phyloP scores from a whole-genome alignment of 2,797 vertebrate genomes.

The Oreochromis mossambicus region DNA sequence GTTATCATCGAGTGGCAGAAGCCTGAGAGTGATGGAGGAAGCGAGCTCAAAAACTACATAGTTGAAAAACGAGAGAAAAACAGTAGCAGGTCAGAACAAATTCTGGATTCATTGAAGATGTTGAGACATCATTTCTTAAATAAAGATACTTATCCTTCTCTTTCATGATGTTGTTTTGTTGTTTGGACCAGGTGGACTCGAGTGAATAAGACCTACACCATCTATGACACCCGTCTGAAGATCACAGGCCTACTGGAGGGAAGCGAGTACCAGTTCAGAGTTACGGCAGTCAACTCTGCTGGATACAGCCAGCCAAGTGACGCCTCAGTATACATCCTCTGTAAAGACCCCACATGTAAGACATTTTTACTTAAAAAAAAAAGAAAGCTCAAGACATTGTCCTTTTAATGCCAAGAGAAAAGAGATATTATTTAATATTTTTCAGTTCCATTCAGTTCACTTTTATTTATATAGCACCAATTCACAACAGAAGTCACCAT shows the following conservation, averaged over 20 bases:
- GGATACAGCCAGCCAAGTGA: slow-evolving; percentile 95
- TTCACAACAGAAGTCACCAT: neutral
- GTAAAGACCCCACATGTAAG: slow-evolving; percentile 97
- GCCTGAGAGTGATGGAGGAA: slow-evolving; percentile 94
- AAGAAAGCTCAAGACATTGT: neutral
- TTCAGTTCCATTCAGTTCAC: neutral
- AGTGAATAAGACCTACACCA: slow-evolving; percentile 91
- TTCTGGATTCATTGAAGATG: neutral
- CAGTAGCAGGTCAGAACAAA: slow-evolving; percentile 84
- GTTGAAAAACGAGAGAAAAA: slow-evolving; percentile 96
- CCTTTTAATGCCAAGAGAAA: neutral
- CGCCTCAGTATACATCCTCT: slow-evolving; percentile 87
- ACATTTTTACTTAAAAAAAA: neutral
- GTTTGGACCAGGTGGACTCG: slow-evolving; percentile 87
- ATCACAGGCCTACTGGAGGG: slow-evolving; percentile 91
- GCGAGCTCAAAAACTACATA: slow-evolving; percentile 92
- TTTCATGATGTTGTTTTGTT: neutral
- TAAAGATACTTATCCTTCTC: neutral
- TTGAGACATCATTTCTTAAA: neutral
- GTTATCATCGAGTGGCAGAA: slow-evolving; percentile 96
- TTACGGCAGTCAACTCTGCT: slow-evolving; percentile 92
- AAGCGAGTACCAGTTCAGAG: slow-evolving; percentile 95
- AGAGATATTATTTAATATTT: neutral
- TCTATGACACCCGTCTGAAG: slow-evolving; percentile 96
- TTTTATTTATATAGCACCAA: neutral